Evolutionary conservation across 92 coral and sea anemone genomes (phyloP).

Genomic region (Phenganax subtilis): DNA sequence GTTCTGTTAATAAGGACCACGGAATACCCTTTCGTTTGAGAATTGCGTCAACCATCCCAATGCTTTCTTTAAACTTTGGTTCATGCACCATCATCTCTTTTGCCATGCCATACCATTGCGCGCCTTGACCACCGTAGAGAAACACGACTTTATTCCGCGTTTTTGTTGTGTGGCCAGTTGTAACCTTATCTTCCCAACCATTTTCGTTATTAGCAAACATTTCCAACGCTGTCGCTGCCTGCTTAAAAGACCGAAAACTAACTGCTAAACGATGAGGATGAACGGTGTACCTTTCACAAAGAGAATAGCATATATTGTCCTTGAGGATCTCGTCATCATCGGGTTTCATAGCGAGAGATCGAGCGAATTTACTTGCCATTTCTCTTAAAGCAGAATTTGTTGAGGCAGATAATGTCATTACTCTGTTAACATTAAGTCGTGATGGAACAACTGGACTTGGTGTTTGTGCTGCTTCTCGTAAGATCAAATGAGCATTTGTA

Average conservation of each 20-base stretch:
- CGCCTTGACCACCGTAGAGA: constrained; percentile 83
- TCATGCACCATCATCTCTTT: constrained; percentile 61
- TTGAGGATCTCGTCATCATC: constrained; percentile 42
- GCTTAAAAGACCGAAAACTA: constrained; percentile 45
- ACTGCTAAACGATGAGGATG: constrained; percentile 62
- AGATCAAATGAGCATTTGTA: constrained; percentile 64
- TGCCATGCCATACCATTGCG: constrained; percentile 86
- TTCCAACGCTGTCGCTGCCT: constrained; percentile 53
- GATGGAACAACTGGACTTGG: neutral
- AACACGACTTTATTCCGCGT: constrained; percentile 52
- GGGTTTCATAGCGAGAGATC: constrained; percentile 48
- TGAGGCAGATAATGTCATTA: constrained; percentile 62
- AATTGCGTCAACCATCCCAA: constrained; percentile 48
- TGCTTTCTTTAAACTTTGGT: constrained; percentile 54
- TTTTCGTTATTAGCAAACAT: constrained; percentile 45
- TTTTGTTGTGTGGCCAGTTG: constrained; percentile 40
- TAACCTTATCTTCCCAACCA: constrained; percentile 42
- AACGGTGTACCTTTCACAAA: constrained; percentile 70
- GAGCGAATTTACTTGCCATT: constrained; percentile 48
- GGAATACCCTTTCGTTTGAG: constrained; percentile 48
- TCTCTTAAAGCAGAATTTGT: constrained; percentile 52
- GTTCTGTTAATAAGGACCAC: constrained; percentile 60
- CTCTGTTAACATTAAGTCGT: constrained; percentile 14
- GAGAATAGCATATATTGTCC: constrained; percentile 64
- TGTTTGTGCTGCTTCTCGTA: constrained; percentile 50